Percentiles rank a stretch among this genome's conserved stretches.
phyloP scores from a whole-genome alignment of 2,797 vertebrate genomes.

The Rhinella marina region DNA sequence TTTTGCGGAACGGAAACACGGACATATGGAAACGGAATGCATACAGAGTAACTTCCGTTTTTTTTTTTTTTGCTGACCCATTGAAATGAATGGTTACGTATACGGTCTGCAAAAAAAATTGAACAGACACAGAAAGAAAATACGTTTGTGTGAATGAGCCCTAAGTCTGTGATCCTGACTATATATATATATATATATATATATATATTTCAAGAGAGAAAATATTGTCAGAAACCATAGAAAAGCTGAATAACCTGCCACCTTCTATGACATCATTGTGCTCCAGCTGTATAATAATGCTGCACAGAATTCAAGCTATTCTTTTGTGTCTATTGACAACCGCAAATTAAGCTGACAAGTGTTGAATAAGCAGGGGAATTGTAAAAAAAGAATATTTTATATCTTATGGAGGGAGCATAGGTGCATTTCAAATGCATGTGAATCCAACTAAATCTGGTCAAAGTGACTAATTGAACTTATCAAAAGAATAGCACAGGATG shows the following conservation, averaged over 20 bases:
- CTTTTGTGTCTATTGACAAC: constrained; percentile 17
- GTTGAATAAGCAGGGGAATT: not conserved
- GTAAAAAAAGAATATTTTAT: not conserved
- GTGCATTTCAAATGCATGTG: not conserved
- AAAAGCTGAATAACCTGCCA: not conserved
- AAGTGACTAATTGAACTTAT: not conserved
- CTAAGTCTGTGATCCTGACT: no score
- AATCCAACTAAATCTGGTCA: not conserved
- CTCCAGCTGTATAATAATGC: constrained; percentile 4
- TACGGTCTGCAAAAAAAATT: no score
- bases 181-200: no score
- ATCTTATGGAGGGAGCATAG: not conserved
- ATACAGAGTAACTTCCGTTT: no score
- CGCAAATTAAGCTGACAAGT: constrained; percentile 26
- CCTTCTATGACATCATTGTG: not conserved
- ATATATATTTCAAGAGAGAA: no score
- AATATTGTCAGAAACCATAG: not conserved
- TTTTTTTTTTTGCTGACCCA: no score
- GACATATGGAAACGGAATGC: no score
- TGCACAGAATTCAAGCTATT: not conserved
- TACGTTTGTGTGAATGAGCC: no score
- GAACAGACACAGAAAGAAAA: no score
- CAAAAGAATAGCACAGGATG: not conserved
- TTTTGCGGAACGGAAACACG: no score
- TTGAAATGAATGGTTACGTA: no score